These are phyloP conservation scores for Crepidodera aurea DNA, from an alignment of 2,888 invertebrate species.

Conservation along the genomic window DNA sequence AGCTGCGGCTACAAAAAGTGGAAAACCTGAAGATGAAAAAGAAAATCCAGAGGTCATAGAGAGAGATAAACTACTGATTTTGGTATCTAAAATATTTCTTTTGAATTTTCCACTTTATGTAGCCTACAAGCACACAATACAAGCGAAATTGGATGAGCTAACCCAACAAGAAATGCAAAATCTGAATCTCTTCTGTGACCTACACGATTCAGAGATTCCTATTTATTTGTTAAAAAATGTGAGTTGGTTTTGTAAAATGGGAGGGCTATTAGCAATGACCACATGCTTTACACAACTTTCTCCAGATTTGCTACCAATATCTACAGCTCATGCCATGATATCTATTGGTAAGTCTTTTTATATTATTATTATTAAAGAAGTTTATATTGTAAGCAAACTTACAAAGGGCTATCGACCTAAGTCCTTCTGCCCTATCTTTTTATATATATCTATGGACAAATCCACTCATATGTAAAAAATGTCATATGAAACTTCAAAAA, in stretches of 20 bases:
- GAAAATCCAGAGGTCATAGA: constrained; percentile 71
- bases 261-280: constrained; percentile 88
- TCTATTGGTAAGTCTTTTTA: constrained; percentile 67
- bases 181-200: constrained; percentile 84
- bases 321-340: constrained; percentile 91
- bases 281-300: constrained; percentile 82
- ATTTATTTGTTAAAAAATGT: constrained; percentile 90
- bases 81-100: constrained; percentile 88
- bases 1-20: constrained; percentile 59
- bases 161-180: constrained; percentile 84
- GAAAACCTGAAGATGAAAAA: constrained; percentile 47
- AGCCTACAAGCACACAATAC: constrained; percentile 85
- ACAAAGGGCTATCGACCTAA: too few relatives aligned
- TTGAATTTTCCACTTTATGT: constrained; percentile 90
- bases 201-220: constrained; percentile 93
- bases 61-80: constrained; percentile 86
- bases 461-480: too few relatives aligned
- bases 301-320: constrained; percentile 80
- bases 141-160: constrained; percentile 82
- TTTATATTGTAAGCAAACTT: too few relatives aligned
- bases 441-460: too few relatives aligned
- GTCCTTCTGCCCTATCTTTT: too few relatives aligned
- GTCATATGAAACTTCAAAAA: too few relatives aligned
- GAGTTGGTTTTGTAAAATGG: constrained; percentile 91
- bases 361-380: not conserved